These are phyloP conservation scores for Netelia fuscicornis DNA, from an alignment of 2,888 invertebrate genomes.

Conservation along the genomic window DNA sequence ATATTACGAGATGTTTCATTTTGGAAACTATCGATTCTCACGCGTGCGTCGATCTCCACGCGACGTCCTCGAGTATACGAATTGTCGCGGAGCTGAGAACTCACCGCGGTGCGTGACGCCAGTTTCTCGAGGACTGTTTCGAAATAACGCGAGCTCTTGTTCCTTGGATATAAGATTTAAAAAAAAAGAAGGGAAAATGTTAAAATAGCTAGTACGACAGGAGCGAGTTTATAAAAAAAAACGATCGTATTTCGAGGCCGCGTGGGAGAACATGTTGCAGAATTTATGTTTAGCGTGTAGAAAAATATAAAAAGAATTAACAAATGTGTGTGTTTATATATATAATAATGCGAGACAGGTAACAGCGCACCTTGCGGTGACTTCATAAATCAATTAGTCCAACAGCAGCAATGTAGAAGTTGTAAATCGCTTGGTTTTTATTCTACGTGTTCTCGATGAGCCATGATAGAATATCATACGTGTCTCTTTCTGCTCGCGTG, in stretches of 20 bases:
- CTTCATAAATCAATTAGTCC: conserved; percentile 63
- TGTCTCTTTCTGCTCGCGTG: background rate
- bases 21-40: conserved; percentile 35
- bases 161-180: background rate
- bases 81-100: conserved; percentile 21
- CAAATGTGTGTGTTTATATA: too few relatives aligned
- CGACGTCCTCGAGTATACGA: conserved; percentile 5
- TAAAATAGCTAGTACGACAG: background rate
- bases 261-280: background rate
- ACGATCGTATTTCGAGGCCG: background rate
- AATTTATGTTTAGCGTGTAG: background rate
- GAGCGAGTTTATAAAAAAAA: background rate
- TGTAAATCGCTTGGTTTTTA: conserved; percentile 52
- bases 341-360: background rate
- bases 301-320: background rate
- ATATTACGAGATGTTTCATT: conserved; percentile 33
- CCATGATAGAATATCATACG: conserved; percentile 23
- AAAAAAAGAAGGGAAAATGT: conserved; percentile 5
- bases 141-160: background rate
- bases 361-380: background rate
- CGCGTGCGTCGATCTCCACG: conserved; percentile 2
- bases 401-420: conserved; percentile 20
- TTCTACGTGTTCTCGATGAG: conserved; percentile 7
- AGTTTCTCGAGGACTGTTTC: conserved; percentile 12
- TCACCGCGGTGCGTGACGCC: background rate